These are phyloP conservation scores for Tauraco hartlaubi DNA, from an alignment of 2,797 vertebrate genomes.

Conservation along the genomic window DNA sequence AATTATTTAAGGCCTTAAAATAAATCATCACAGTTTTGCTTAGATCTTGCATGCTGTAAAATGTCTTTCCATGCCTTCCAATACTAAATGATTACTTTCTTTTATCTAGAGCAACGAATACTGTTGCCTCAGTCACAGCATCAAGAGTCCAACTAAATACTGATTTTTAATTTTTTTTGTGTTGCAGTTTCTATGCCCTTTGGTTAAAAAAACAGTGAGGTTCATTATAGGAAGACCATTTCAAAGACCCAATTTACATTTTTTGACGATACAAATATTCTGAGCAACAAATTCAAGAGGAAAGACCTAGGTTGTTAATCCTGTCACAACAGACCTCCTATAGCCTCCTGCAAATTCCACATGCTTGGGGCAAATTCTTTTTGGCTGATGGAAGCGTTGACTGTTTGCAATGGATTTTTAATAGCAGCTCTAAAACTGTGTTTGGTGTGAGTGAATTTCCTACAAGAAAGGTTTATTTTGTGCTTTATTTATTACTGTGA, in stretches of 20 bases:
- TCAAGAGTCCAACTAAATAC: not conserved
- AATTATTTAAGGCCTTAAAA: not conserved
- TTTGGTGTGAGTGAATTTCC: not conserved
- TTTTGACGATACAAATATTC: not conserved
- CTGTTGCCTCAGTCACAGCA: not conserved
- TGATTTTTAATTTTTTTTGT: not conserved
- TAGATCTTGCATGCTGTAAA: not conserved
- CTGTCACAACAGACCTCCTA: not conserved
- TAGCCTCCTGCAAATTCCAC: not conserved
- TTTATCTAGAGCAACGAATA: not conserved
- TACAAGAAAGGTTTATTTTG: not conserved
- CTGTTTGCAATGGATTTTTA: not conserved
- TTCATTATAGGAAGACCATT: not conserved
- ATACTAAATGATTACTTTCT: not conserved
- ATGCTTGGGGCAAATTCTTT: not conserved
- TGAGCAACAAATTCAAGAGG: not conserved
- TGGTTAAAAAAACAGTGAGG: not conserved
- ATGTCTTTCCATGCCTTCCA: not conserved
- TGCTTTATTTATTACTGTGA: not conserved
- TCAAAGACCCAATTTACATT: conserved; percentile 30
- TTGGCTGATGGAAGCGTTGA: not conserved
- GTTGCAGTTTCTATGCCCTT: not conserved
- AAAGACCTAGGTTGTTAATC: not conserved
- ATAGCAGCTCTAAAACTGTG: not conserved
- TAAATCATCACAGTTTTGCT: not conserved